A percentile compares a stretch with the other conserved stretches of the same genome.
Conservation (phyloP, 1,140 invertebrate genomes). For the Mercenaria mercenaria region DNA sequence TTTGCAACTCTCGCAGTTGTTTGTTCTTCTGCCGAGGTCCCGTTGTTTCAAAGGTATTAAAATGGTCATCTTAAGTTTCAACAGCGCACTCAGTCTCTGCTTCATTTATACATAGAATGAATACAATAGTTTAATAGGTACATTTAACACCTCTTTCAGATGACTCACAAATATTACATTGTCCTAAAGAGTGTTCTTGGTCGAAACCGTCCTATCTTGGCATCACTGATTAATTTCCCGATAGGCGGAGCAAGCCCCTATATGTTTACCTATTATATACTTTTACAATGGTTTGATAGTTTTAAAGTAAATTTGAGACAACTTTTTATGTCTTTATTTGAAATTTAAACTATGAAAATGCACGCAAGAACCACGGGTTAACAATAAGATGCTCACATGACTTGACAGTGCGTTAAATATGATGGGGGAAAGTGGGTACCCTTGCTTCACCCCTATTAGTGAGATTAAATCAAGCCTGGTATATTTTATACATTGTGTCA, state of each 20-base stretch:
- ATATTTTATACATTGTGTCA: constrained; percentile 61
- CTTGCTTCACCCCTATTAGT: constrained; percentile 43
- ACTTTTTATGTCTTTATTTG: constrained; percentile 48
- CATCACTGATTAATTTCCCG: constrained; percentile 63
- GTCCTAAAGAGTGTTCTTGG: background rate
- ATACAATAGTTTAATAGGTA: constrained; percentile 21
- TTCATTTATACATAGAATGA: background rate
- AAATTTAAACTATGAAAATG: constrained; percentile 46
- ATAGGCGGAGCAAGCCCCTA: constrained; percentile 41
- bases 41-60: no score
- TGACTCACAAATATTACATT: constrained; percentile 61
- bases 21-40: no score
- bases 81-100: no score
- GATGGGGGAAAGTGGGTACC: constrained; percentile 18
- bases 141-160: background rate
- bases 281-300: constrained; percentile 57
- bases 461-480: constrained; percentile 20
- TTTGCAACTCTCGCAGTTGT: no score
- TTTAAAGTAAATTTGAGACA: constrained; percentile 49
- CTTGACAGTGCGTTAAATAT: constrained; percentile 50
- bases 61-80: no score
- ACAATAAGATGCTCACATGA: constrained; percentile 38
- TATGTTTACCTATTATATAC: constrained; percentile 47
- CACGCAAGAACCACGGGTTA: constrained; percentile 43
- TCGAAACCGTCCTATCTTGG: constrained; percentile 1